Conservation (phyloP, 2,888 invertebrate species). For the Alitta virens region DNA sequence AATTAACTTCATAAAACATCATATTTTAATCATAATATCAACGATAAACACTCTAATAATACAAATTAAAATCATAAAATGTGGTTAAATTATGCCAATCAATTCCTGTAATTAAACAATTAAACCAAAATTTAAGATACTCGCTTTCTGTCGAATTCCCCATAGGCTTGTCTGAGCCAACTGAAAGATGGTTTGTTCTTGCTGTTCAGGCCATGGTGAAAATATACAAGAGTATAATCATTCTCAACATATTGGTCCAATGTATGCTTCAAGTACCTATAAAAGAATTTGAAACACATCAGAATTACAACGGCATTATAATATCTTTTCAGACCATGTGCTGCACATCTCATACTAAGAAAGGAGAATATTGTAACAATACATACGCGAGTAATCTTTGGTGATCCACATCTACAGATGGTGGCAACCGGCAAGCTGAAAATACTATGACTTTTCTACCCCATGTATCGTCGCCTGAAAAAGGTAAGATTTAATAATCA, state of each 20-base stretch:
- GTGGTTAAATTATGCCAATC: too few relatives aligned
- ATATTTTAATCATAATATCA: too few relatives aligned
- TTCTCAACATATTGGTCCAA: slow-evolving; percentile 96
- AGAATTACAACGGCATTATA: too few relatives aligned
- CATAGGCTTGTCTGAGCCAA: slow-evolving; percentile 96
- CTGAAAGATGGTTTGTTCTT: slow-evolving; percentile 93
- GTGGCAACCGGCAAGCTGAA: slow-evolving; percentile 86
- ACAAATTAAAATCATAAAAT: too few relatives aligned
- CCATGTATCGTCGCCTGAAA: slow-evolving; percentile 69
- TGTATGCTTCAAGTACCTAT: slow-evolving; percentile 87
- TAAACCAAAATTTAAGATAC: too few relatives aligned
- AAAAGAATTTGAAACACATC: too few relatives aligned
- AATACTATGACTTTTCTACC: slow-evolving; percentile 95
- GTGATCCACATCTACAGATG: slow-evolving; percentile 76
- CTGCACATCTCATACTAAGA: too few relatives aligned
- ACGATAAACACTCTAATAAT: too few relatives aligned
- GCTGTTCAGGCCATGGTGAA: slow-evolving; percentile 93
- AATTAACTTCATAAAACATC: too few relatives aligned
- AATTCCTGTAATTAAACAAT: too few relatives aligned
- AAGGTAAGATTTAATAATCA: too few relatives aligned
- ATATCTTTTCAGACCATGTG: too few relatives aligned
- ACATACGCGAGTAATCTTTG: slow-evolving; percentile 63
- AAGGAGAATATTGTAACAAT: not conserved
- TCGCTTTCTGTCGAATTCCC: slow-evolving; percentile 89
- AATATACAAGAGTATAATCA: slow-evolving; percentile 97